These are phyloP conservation scores for Scolopax mira DNA, from an alignment of 2,113 vertebrate species.

Conservation along the genomic window DNA sequence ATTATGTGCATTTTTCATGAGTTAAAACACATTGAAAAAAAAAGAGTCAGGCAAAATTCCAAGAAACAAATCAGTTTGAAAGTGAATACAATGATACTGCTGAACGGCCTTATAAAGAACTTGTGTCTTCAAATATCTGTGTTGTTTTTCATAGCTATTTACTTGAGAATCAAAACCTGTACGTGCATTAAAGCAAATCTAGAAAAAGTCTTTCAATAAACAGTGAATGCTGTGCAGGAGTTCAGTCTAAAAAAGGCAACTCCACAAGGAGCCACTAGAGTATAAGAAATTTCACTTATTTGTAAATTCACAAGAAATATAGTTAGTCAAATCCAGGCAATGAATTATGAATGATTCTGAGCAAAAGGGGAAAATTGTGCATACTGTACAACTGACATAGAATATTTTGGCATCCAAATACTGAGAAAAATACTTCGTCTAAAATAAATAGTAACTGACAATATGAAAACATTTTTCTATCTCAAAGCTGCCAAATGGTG, in stretches of 20 bases:
- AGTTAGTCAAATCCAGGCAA: not conserved
- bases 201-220: not conserved
- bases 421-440: not conserved
- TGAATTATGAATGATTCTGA: slow-evolving; percentile 9
- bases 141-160: not conserved
- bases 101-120: not conserved
- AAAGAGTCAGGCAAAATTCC: not conserved
- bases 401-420: not conserved
- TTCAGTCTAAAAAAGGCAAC: slow-evolving; percentile 49
- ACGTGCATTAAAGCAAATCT: not conserved
- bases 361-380: not conserved
- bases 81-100: not conserved
- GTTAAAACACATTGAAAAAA: not conserved
- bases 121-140: not conserved
- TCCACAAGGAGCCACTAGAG: slow-evolving; percentile 76
- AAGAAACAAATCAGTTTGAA: not conserved
- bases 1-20: not conserved
- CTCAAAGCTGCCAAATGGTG: not conserved
- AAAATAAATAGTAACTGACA: not conserved
- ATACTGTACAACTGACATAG: not conserved
- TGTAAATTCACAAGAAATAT: slow-evolving; percentile 29
- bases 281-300: slow-evolving; percentile 68
- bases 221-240: not conserved
- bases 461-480: not conserved
- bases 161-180: not conserved